Evolutionary conservation across 2,888 invertebrate species (phyloP), one percentile per base, ranked within the genome.

Genomic region (Hirtodrosophila duncani): DNA sequence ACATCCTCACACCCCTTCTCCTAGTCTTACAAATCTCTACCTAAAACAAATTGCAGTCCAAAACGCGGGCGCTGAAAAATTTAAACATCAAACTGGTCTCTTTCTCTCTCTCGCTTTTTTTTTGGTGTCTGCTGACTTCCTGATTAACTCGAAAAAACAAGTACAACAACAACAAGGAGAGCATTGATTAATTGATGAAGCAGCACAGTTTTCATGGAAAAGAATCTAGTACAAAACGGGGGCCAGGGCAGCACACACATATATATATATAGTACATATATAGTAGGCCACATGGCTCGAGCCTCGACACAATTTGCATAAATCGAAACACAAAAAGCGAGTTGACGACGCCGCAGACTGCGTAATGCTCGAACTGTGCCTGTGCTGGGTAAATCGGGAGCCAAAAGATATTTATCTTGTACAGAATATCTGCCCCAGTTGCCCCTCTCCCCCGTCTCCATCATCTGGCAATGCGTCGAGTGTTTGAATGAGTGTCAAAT

Each of bases 401-500:
- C 75, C 63, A 63, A 63, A 74, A 71, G 80, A 79, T 75, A 75
- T 79, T 64, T 71, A 75, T 75, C 68, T 79, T 79, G 39, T 42
- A 24, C 51, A 56, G 48, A 20, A 45, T 45, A 11, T 10, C 36
- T 9, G 14, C n/a, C n/a, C n/a, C n/a, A n/a, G n/a, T n/a, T n/a
- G n/a, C n/a, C n/a, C n/a, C n/a, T n/a, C n/a, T n/a, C n/a, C n/a
- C n/a, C n/a, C n/a, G n/a, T n/a, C n/a, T n/a, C n/a, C n/a, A n/a
- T n/a, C n/a, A n/a, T n/a, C n/a, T 23, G 14, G 36, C 52, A 48
- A 33, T 39, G 63, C 57, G 56, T 50, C 59, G 63, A 68, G 68
- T 66, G 67, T 64, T 69, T 74, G 71, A 71, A 71, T 79, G 74
- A 78, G 78, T 82, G 81, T 81, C 82, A 81, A 81, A 81, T 81